Evolutionary conservation across 2,888 invertebrate genomes (phyloP).

Genomic region (Orthosia cruda): DNA sequence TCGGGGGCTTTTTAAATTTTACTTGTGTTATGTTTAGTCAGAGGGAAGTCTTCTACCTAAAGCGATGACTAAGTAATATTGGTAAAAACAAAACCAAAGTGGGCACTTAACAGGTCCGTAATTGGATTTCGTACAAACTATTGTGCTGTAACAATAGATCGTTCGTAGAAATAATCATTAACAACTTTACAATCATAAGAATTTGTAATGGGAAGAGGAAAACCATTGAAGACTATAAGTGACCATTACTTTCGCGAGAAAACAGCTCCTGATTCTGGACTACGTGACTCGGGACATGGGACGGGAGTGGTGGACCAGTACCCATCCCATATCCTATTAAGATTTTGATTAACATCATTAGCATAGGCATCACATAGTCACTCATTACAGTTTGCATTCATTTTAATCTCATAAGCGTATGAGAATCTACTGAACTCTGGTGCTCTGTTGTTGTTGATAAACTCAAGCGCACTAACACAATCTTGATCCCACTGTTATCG

Average conservation of each 20-base stretch:
- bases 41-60: neutral
- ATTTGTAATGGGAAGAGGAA: neutral
- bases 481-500: neutral
- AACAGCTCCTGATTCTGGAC: neutral
- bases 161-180: constrained; percentile 41
- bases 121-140: constrained; percentile 17
- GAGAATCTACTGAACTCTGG: neutral
- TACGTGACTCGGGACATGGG: neutral
- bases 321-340: neutral
- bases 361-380: neutral
- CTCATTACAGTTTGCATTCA: neutral
- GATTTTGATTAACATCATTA: neutral
- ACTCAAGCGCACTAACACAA: neutral
- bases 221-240: neutral
- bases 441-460: neutral
- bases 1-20: too few species aligned
- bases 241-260: neutral
- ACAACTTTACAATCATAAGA: neutral
- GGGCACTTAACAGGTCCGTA: neutral
- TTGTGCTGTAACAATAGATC: constrained; percentile 45
- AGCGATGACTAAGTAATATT: constrained; percentile 1
- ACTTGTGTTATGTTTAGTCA: neutral
- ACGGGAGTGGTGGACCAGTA: too few species aligned
- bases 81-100: neutral
- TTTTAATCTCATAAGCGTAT: neutral